Evolutionary conservation across 2,113 vertebrate species (phyloP).

Genomic region (Limanda limanda): DNA sequence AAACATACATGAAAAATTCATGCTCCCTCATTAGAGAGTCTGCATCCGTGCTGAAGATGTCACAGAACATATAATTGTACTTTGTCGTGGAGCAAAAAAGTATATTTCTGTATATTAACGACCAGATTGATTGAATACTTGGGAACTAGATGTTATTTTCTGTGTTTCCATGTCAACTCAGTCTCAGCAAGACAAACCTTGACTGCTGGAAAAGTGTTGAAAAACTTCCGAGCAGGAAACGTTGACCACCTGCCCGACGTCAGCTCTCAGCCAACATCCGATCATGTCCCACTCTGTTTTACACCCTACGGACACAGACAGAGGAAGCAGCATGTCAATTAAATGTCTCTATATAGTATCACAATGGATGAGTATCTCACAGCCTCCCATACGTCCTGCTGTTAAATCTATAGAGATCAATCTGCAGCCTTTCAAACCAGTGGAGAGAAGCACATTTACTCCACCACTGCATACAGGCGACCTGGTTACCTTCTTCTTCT

Average conservation of each 20-base stretch:
- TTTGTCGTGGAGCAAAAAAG: not conserved
- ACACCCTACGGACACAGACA: conserved; percentile 69
- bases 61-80: conserved; percentile 28
- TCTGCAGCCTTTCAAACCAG: too few relatives aligned
- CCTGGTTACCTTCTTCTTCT: conserved; percentile 6
- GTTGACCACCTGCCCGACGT: conserved; percentile 79
- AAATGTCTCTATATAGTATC: not conserved
- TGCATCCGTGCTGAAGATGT: conserved; percentile 23
- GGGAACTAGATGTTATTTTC: not conserved
- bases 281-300: conserved; percentile 82
- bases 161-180: not conserved
- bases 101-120: not conserved
- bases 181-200: conserved; percentile 67
- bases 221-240: conserved; percentile 81
- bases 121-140: not conserved
- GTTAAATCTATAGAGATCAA: not conserved
- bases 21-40: conserved; percentile 19
- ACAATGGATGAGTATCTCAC: not conserved
- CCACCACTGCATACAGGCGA: not conserved
- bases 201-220: conserved; percentile 79
- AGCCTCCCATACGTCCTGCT: not conserved
- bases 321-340: not conserved
- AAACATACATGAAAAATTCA: conserved; percentile 62
- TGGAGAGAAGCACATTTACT: not conserved
- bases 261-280: conserved; percentile 79